Percentiles rank a stretch among this genome's conserved stretches.
Conservation (phyloP, 2,888 invertebrate genomes). For the Pasiphila rectangulata region DNA sequence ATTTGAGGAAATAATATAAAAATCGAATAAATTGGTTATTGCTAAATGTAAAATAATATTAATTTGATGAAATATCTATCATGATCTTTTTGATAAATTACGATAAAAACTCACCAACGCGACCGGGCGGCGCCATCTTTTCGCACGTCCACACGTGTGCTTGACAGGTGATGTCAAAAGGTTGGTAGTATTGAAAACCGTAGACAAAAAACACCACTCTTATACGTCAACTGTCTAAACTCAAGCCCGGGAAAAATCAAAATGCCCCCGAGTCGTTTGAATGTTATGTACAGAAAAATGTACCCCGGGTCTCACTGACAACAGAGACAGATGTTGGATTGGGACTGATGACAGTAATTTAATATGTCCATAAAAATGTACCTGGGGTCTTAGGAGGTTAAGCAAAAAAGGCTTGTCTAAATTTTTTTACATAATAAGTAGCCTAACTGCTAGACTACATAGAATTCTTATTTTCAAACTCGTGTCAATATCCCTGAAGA, state of each 20-base stretch:
- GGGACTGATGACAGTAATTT: constrained; percentile 3
- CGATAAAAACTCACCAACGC: constrained; percentile 2
- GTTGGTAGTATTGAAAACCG: constrained; percentile 1
- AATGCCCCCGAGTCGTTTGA: constrained; percentile 6
- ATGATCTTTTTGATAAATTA: constrained; percentile 3
- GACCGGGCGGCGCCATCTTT: constrained; percentile 3
- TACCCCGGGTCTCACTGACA: constrained; percentile 5
- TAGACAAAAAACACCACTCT: constrained; percentile 2
- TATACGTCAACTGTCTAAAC: constrained; percentile 7
- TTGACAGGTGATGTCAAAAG: constrained; percentile 2
- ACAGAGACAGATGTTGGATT: constrained; percentile 2
- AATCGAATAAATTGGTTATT: constrained; percentile 2
- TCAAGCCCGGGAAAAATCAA: constrained; percentile 7
- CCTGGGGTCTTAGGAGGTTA: constrained; percentile 1
- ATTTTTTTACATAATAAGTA: too few species aligned
- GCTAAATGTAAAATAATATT: background rate
- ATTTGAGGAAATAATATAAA: background rate
- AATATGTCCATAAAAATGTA: constrained; percentile 2
- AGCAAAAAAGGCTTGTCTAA: too few species aligned
- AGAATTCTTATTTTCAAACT: too few species aligned
- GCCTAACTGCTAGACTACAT: too few species aligned
- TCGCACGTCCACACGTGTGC: constrained; percentile 1
- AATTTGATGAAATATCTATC: background rate
- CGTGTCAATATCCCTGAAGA: too few species aligned
- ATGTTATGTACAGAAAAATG: constrained; percentile 8